Percentiles rank a stretch among this genome's conserved stretches.
phyloP scores from a whole-genome alignment of 1,140 invertebrate genomes.

The Hestina assimilis region DNA sequence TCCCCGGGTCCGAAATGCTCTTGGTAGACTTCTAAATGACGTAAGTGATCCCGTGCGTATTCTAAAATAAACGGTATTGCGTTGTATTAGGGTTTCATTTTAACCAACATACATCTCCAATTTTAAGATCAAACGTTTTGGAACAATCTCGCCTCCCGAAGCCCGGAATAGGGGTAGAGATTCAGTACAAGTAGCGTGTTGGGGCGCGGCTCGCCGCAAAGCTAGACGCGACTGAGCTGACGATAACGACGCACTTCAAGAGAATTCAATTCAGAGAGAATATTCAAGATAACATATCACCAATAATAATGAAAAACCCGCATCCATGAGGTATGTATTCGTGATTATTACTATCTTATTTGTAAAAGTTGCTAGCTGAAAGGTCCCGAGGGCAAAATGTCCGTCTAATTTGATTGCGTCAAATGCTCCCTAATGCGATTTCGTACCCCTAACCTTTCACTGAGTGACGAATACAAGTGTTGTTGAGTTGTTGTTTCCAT shows the following conservation, averaged over 20 bases:
- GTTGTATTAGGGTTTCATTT: slow-evolving; percentile 28
- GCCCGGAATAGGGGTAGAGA: slow-evolving; percentile 77
- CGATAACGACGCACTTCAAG: slow-evolving; percentile 62
- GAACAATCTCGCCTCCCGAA: slow-evolving; percentile 56
- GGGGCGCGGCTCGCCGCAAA: slow-evolving; percentile 78
- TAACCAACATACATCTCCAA: background rate
- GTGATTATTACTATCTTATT: background rate
- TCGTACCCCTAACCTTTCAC: slow-evolving; percentile 43
- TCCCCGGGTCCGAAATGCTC: slow-evolving; percentile 74
- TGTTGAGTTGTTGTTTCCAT: slow-evolving; percentile 70
- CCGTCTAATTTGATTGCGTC: slow-evolving; percentile 57
- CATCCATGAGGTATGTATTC: slow-evolving; percentile 42
- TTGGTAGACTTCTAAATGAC: slow-evolving; percentile 58
- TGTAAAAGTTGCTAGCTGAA: slow-evolving; percentile 3
- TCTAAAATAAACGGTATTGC: slow-evolving; percentile 33
- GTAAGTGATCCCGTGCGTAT: slow-evolving; percentile 16
- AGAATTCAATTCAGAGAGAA: slow-evolving; percentile 42
- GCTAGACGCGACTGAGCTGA: slow-evolving; percentile 75
- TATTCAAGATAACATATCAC: slow-evolving; percentile 38
- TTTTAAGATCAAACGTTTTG: slow-evolving; percentile 40
- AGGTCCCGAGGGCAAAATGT: slow-evolving; percentile 28
- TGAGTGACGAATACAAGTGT: slow-evolving; percentile 61
- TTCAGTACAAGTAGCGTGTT: slow-evolving; percentile 77
- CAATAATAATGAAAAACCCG: slow-evolving; percentile 1
- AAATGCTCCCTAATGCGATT: slow-evolving; percentile 56